Conservation (phyloP, 2,113 vertebrate genomes). For the Neolamprologus sp. region DNA sequence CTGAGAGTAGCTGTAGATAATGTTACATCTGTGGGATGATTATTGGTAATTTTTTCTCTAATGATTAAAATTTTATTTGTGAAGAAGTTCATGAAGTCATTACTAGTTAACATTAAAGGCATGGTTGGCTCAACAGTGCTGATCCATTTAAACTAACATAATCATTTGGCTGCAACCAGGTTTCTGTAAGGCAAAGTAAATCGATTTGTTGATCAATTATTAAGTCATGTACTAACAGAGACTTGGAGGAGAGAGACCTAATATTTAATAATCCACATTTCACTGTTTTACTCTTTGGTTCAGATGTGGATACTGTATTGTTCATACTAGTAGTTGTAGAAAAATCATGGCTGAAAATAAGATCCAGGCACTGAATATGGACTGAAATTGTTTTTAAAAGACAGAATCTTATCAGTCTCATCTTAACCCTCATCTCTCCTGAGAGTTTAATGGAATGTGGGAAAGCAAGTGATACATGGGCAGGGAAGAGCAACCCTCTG, state of each 20-base stretch:
- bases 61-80: neutral
- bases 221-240: neutral
- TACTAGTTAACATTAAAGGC: neutral
- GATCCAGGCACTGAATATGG: neutral
- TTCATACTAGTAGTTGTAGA: neutral
- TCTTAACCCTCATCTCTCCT: slow-evolving; percentile 39
- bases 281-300: neutral
- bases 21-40: neutral
- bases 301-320: neutral
- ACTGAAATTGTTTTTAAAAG: neutral
- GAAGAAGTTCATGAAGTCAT: neutral
- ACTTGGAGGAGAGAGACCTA: neutral
- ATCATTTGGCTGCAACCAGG: fast-evolving
- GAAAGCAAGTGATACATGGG: slow-evolving; percentile 49
- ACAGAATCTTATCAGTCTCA: slow-evolving; percentile 49
- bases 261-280: neutral
- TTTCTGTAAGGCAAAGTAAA: neutral
- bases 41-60: neutral
- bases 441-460: slow-evolving; percentile 56
- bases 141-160: neutral
- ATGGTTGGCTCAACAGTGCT: neutral
- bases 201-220: neutral
- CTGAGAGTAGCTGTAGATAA: neutral
- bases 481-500: slow-evolving; percentile 36
- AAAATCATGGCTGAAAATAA: neutral